Conservation (phyloP, 37 sponge, comb jelly and placozoan genomes). For the Agelas oroides region DNA sequence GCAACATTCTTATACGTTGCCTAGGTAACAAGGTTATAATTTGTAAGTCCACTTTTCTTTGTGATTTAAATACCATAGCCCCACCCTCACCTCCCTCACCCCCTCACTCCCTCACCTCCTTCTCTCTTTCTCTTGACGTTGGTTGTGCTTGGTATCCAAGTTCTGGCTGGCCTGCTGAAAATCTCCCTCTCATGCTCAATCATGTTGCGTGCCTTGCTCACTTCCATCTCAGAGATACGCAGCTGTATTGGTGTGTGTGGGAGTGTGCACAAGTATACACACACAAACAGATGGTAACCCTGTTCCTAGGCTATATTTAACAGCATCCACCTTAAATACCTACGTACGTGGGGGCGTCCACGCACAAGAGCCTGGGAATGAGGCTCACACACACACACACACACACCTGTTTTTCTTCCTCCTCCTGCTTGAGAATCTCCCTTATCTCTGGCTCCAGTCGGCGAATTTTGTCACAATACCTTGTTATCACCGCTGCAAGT, state of each 20-base stretch:
- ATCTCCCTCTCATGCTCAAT: constrained; percentile 94
- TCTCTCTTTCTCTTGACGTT: constrained; percentile 15
- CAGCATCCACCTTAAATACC: not conserved
- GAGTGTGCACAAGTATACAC: not conserved
- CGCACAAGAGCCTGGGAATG: too few species aligned
- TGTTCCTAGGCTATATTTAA: not conserved
- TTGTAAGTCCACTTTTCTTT: too few species aligned
- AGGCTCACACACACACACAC: not conserved
- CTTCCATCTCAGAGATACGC: constrained; percentile 92
- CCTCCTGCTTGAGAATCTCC: constrained; percentile 89
- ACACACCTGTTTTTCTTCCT: constrained; percentile 90
- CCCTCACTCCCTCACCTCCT: not conserved
- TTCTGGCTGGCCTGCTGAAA: constrained; percentile 88
- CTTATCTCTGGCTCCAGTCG: constrained; percentile 76
- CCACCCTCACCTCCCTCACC: not conserved
- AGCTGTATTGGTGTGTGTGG: constrained; percentile 29
- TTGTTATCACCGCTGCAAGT: constrained; percentile 77
- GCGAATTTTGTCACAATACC: constrained; percentile 71
- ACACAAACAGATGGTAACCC: too few species aligned
- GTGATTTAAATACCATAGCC: too few species aligned
- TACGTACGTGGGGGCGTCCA: too few species aligned
- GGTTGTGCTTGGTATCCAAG: constrained; percentile 71
- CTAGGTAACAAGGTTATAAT: too few species aligned
- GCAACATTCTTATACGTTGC: too few species aligned
- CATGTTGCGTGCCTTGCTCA: constrained; percentile 95